A percentile compares a stretch with the other conserved stretches of the same genome.
These are phyloP conservation scores for Calephelis nemesis DNA, from an alignment of 1,140 invertebrate genomes.

Conservation along the genomic window DNA sequence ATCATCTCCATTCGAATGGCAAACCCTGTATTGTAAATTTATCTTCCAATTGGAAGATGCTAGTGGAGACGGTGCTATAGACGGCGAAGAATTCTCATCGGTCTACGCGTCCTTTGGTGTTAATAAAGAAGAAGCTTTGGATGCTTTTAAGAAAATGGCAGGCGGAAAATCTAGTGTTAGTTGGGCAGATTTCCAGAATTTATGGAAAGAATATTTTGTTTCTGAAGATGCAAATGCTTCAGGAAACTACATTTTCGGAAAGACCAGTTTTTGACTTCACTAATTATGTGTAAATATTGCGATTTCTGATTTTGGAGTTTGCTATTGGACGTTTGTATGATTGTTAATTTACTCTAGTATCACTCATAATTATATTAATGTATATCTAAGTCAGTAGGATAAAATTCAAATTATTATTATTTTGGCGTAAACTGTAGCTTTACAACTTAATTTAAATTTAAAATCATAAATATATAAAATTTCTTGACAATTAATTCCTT, in stretches of 20 bases:
- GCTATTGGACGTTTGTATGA: no score
- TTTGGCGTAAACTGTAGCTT: no score
- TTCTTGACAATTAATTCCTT: no score
- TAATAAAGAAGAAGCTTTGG: slow-evolving; percentile 82
- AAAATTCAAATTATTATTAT: no score
- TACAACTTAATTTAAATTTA: no score
- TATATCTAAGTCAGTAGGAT: no score
- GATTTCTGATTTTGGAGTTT: no score
- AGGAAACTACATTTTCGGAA: slow-evolving; percentile 43
- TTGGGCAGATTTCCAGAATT: slow-evolving; percentile 84
- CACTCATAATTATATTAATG: no score
- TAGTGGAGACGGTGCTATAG: slow-evolving; percentile 88
- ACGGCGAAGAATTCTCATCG: slow-evolving; percentile 86
- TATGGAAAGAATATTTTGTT: slow-evolving; percentile 89
- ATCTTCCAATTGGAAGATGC: slow-evolving; percentile 91
- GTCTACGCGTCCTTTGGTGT: slow-evolving; percentile 87
- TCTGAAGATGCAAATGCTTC: slow-evolving; percentile 84
- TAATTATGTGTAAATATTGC: no score
- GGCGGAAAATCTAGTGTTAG: slow-evolving; percentile 83
- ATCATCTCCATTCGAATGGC: slow-evolving; percentile 86
- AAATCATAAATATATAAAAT: no score
- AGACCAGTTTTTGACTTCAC: slow-evolving; percentile 32
- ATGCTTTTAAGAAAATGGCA: slow-evolving; percentile 87
- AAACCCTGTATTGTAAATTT: slow-evolving; percentile 87
- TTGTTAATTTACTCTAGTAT: no score